Percentiles rank a stretch among this genome's conserved stretches.
These are phyloP conservation scores for Heteropelma amictum DNA, from an alignment of 2,888 invertebrate species.

Conservation along the genomic window DNA sequence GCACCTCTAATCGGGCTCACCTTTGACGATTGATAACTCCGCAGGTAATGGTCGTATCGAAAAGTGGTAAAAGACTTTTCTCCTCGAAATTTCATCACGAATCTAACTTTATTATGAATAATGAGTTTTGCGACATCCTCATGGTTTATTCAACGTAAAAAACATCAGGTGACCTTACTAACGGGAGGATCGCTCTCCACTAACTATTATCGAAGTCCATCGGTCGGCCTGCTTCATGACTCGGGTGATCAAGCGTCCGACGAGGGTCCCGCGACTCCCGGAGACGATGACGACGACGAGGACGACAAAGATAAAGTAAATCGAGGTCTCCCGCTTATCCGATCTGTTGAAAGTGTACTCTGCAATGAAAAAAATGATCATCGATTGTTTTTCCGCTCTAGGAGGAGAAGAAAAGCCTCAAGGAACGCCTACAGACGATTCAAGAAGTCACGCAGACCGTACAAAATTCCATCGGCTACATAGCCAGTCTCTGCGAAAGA, in stretches of 20 bases:
- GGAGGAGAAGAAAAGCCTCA: constrained; percentile 97
- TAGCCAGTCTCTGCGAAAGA: constrained; percentile 95
- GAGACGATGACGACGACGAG: constrained; percentile 88
- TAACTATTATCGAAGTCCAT: constrained; percentile 64
- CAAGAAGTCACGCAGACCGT: constrained; percentile 98
- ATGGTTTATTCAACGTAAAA: constrained; percentile 37
- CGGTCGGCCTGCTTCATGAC: constrained; percentile 65
- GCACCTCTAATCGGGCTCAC: no score
- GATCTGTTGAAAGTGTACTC: background rate
- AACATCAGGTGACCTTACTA: constrained; percentile 76
- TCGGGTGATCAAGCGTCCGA: constrained; percentile 64
- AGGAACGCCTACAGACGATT: constrained; percentile 95
- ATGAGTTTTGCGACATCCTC: background rate
- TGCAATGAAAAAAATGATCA: background rate
- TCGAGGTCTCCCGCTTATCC: no score
- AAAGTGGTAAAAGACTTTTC: no score
- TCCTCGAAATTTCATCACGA: no score
- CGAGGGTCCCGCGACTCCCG: constrained; percentile 72
- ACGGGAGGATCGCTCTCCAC: constrained; percentile 69
- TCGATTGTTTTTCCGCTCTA: constrained; percentile 68
- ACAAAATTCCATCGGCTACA: constrained; percentile 95
- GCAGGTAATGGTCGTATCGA: no score
- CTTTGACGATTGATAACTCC: no score
- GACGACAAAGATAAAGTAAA: constrained; percentile 91
- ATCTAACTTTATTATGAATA: no score